Evolutionary conservation across 2,113 vertebrate genomes (phyloP), one percentile per base, ranked within the genome.

Genomic region (Nothocercus nigrocapillus): DNA sequence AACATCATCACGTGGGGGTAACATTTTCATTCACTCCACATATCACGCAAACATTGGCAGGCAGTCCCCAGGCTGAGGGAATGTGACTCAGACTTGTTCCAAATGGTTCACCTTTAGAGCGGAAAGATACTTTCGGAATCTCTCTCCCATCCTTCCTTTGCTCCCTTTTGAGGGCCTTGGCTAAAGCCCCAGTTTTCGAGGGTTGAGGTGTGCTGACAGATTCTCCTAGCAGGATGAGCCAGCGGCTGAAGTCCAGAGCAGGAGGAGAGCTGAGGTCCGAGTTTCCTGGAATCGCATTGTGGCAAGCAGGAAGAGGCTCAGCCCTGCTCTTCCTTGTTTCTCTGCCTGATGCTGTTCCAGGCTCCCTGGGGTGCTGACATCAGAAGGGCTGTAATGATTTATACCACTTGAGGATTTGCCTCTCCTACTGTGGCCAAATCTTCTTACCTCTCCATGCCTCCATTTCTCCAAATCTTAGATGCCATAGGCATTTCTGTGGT

Each of bases 131-230:
- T 90, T 73, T 84, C 96, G 95, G 95, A 92, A 24, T 88, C 90
- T 0, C 2, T 86, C 80, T 96, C 85, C 94, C 88, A 95, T 96
- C 77, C 93, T 96, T 97, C 88, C 90, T 93, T 84, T 84, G 74
- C 85, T 95, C 77, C 90, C 90, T 80, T 90, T 76, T 53, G 95
- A 89, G 85, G 77, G 77, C 81, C 77, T 95, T 96, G 93, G 95
- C 95, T 82, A 8, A 30, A 79, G 62, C 93, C 93, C 94, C 84
- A 47, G 85, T 73, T 92, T 83, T 93, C 4, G 3, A 88, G 85
- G 66, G 66, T 17, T 95, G 94, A 95, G 90, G 94, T 96, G 94
- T 73, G 88, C 92, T 96, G 95, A 93, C 90, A 91, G 90, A 96
- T 90, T 82, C 85, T 85, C 61, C 0, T 1, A 89, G 73, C 6